Conservation (phyloP, 2,113 vertebrate genomes). For the Takifugu flavidus region DNA sequence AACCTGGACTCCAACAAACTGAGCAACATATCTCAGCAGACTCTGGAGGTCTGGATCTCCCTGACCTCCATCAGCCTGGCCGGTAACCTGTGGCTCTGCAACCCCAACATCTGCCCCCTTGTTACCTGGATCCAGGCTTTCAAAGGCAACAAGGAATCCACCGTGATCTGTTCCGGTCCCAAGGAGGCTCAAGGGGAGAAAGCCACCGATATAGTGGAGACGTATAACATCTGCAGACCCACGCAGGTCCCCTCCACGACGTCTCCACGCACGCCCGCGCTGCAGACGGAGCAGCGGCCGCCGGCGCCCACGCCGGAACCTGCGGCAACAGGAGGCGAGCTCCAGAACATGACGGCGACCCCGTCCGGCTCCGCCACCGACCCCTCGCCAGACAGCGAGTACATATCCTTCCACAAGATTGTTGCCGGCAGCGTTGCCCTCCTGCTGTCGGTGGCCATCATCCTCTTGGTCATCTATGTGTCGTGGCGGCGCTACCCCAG, state of each 20-base stretch:
- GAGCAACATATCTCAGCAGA: conserved; percentile 92
- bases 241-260: conserved; percentile 77
- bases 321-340: not conserved
- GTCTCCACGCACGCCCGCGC: conserved; percentile 72
- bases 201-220: conserved; percentile 89
- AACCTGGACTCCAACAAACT: conserved; percentile 98
- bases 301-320: conserved; percentile 78
- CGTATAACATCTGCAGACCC: conserved; percentile 85
- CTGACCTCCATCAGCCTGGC: conserved; percentile 93
- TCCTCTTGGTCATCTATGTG: conserved; percentile 94
- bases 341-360: conserved; percentile 61
- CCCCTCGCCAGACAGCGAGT: conserved; percentile 86
- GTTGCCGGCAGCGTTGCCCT: conserved; percentile 93
- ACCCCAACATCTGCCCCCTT: conserved; percentile 89
- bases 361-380: conserved; percentile 76
- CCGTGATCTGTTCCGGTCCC: conserved; percentile 93
- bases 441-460: conserved; percentile 92
- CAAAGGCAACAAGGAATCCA: conserved; percentile 90
- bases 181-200: conserved; percentile 94
- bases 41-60: conserved; percentile 90
- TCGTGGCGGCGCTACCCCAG: conserved; percentile 96
- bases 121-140: conserved; percentile 93
- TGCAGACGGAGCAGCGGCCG: conserved; percentile 71
- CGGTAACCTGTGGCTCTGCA: conserved; percentile 95
- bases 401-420: conserved; percentile 95